Base-by-base conservation (phyloP, 1,140 invertebrate genomes). In the Bombus picipes region DNA sequence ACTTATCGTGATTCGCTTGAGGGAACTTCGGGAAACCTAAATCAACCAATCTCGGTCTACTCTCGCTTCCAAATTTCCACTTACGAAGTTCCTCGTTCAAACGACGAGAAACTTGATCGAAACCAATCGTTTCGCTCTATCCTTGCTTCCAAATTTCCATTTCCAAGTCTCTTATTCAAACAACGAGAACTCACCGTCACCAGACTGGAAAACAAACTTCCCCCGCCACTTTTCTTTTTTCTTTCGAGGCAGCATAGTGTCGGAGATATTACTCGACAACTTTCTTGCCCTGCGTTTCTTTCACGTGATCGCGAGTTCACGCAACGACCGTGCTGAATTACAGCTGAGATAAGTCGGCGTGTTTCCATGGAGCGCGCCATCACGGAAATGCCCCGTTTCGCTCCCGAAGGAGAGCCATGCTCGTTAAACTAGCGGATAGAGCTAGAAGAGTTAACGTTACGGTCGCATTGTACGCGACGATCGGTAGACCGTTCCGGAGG, bases 391-490 rank as follows among this genome's bases (percentile, higher is more conserved):
- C n/a, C 72, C 28, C 8, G 3, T 28, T 25, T 37, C 32, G 57
- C 39, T 86, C 83, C 84, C 65, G 39, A 75, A 82, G 78, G 81
- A 70, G 62, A 65, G 18, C 34, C 18, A n/a, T 53, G 34, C 43
- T 86, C 87, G 43, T 83, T 89, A 82, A 73, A 66, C 68, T 37
- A 75, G 43, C 25, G 84, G 74, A 37, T 47, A 47, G 41, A 83
- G 71, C 22, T 72, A 72, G 53, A 10, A 57, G 37, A 88, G 77
- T 85, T 80, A 88, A 88, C 70, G 83, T 89, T 86, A 89, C 32
- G 74, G 65, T 34, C 32, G 59, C 32, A 43, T 10, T 10, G 47
- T 80, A 41, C 47, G 32, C 68, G 68, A 37, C 39, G 8, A 41
- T 13, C 59, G n/a, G 0, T 47, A 43, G 3, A 70, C 1, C 28